These are phyloP conservation scores for Procambarus clarkii DNA, from an alignment of 1,140 invertebrate genomes.

Conservation along the genomic window DNA sequence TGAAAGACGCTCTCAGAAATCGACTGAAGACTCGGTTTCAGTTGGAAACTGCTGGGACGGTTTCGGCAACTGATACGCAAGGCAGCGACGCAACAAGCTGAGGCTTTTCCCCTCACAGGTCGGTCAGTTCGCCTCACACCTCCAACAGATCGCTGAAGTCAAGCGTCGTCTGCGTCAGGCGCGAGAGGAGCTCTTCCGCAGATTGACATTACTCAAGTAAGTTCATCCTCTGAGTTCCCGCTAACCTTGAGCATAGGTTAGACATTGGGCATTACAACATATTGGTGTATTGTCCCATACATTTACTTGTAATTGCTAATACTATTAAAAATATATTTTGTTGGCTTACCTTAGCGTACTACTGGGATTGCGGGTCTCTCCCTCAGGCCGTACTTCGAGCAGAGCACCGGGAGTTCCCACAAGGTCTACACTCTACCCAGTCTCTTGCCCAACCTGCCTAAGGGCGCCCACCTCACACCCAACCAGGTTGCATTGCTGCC, in stretches of 20 bases:
- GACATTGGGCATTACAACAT: no score
- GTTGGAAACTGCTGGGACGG: neutral
- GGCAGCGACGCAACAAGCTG: neutral
- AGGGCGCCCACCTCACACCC: constrained; percentile 14
- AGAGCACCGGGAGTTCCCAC: neutral
- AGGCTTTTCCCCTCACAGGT: neutral
- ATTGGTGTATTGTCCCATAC: no score
- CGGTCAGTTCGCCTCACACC: neutral
- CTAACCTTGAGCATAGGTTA: no score
- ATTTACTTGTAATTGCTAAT: no score
- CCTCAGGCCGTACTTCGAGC: constrained; percentile 34
- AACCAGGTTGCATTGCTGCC: constrained; percentile 15
- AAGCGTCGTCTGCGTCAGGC: neutral
- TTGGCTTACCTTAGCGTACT: no score
- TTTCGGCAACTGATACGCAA: neutral
- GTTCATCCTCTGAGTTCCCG: neutral
- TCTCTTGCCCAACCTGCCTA: constrained; percentile 19
- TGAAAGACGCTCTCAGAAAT: neutral
- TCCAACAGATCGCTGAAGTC: neutral
- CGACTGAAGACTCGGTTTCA: constrained; percentile 15
- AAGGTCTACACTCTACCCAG: constrained; percentile 6
- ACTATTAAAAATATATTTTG: no score
- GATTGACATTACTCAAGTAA: constrained; percentile 34
- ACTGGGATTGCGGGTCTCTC: neutral
- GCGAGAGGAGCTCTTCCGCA: constrained; percentile 20